Evolutionary conservation across 1,140 invertebrate species (phyloP).

Genomic region (Pteromalus puparum): DNA sequence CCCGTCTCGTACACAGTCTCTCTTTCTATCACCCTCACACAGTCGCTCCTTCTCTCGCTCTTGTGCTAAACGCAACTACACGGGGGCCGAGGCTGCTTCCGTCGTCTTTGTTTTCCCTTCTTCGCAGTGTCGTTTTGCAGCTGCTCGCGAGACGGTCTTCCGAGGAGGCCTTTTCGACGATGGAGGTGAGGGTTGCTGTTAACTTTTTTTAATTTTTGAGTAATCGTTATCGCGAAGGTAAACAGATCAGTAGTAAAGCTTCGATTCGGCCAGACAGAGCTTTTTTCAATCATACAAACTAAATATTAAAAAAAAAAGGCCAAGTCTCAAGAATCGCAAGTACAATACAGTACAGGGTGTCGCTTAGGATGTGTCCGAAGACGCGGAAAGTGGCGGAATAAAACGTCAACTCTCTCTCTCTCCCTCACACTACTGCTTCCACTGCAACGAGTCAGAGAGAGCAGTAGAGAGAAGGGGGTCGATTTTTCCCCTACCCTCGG

Average conservation of each 20-base stretch:
- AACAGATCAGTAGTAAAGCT: not conserved
- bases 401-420: conserved; percentile 34
- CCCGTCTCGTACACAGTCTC: conserved; percentile 48
- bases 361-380: too few species aligned
- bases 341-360: not conserved
- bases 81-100: conserved; percentile 60
- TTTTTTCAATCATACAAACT: too few species aligned
- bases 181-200: not conserved
- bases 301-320: not conserved
- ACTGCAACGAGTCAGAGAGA: not conserved
- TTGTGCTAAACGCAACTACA: conserved; percentile 72
- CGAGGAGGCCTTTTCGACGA: conserved; percentile 34
- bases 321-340: not conserved
- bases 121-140: conserved; percentile 74
- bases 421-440: not conserved
- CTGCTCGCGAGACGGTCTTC: conserved; percentile 67
- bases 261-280: not conserved
- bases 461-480: not conserved
- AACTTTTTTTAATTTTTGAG: conserved; percentile 19
- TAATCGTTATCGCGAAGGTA: too few species aligned
- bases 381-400: conserved; percentile 29
- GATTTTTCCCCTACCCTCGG: conserved; percentile 66
- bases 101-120: conserved; percentile 75
- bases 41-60: conserved; percentile 31
- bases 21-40: conserved; percentile 56